Base-by-base conservation (phyloP, 2,888 invertebrate genomes). In the Myopa testacea region DNA sequence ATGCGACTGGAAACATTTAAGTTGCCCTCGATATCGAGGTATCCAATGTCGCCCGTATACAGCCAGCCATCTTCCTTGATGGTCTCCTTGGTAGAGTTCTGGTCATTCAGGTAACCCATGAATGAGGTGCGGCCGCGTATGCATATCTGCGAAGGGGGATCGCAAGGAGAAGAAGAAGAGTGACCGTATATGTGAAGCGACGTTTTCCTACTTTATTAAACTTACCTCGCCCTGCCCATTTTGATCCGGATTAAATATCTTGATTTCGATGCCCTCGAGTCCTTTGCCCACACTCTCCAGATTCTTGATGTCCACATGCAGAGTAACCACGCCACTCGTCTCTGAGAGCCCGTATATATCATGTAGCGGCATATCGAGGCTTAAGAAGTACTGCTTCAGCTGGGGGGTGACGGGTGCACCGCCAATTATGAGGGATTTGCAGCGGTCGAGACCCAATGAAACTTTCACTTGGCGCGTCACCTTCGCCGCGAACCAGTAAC, bases 321-420 rank as follows among this genome's bases (percentile, higher is more conserved):
- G 16, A 5, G 94, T 87, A 0, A 94, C 92, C 83, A 96, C 95
- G 0, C 95, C 95, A 1, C 95, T 95, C n/a, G 93, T 92, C 88
- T 96, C 96, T 5, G 95, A 95, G 94, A 96, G 94, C n/a, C 97
- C 97, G 84, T 95, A 97, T 2, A 93, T 93, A 80, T 97, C 96
- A 84, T 93, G 91, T 40, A 97, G 90, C 0, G 94, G 93, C 79
- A 97, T 93, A 86, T 97, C 95, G 16, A 97, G 90, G 58, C 96
- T 94, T 83, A 95, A 90, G 89, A 98, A 97, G 90, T 94, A 97
- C 82, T 93, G 93, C 87, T 96, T 94, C 19, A 96, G 90, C 10
- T 97, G 96, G 0, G 91, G 89, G 0, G 94, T 92, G 38, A 96
- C 92, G 0, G 97, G 97, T 1, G 98, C 98, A 0, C 96, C 97